phyloP scores from a whole-genome alignment of 2,888 invertebrate genomes.

The Hypomecis atomaria region DNA sequence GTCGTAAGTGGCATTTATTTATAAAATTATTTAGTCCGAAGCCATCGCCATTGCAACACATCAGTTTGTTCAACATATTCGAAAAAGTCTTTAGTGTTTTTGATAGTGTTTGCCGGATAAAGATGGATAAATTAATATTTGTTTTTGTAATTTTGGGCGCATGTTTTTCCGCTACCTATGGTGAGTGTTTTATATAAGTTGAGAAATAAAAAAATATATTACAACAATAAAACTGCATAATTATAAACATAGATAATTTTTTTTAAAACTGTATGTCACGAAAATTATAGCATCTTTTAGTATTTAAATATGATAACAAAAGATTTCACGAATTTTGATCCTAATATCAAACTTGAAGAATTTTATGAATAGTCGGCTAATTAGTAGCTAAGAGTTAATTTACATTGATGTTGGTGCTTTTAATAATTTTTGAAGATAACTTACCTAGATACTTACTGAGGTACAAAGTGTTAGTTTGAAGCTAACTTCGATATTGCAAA shows the following conservation, averaged over 20 bases:
- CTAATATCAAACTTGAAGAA: background rate
- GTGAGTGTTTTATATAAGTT: slow-evolving; percentile 50
- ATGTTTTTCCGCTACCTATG: slow-evolving; percentile 55
- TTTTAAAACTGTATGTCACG: no score
- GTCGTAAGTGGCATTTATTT: slow-evolving; percentile 46
- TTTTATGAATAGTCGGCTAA: no score
- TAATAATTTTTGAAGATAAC: no score
- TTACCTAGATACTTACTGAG: no score
- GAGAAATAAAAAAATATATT: no score
- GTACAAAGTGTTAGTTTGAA: no score
- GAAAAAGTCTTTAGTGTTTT: slow-evolving; percentile 34
- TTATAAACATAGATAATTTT: no score
- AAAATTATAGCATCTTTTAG: background rate
- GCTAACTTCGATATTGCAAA: no score
- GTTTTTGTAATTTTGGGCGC: slow-evolving; percentile 55
- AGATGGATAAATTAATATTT: slow-evolving; percentile 59
- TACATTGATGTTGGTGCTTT: no score
- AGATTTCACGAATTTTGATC: background rate
- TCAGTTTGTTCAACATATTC: slow-evolving; percentile 18
- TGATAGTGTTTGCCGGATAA: slow-evolving; percentile 33
- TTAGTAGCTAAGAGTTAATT: no score
- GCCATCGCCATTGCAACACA: slow-evolving; percentile 41
- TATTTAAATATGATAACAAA: background rate
- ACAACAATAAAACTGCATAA: no score
- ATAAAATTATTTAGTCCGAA: slow-evolving; percentile 41